Base-by-base conservation (phyloP, 2,888 invertebrate species). In the Ophion ellenae region DNA sequence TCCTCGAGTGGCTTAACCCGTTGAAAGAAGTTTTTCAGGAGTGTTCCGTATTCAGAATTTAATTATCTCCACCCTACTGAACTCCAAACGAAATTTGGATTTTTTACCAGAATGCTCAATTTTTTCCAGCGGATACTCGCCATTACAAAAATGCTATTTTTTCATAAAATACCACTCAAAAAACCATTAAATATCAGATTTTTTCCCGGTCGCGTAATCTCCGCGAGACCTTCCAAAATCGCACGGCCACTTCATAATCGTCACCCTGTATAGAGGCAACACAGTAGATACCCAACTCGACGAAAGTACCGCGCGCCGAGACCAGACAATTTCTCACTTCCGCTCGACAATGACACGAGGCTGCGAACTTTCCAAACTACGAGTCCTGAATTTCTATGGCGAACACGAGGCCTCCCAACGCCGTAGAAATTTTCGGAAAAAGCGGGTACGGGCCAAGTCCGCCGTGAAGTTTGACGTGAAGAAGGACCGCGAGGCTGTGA, bases 351-450 rank as follows among this genome's bases (percentile, higher is more conserved):
- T 75, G 78, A 53, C 63, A 20, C 53, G 57, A 24, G 64, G 9
- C 53, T 32, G 61, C 73, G 64, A 83, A 85, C 67, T 77, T 83
- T 77, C 63, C 57, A 14, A 59, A 63, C 63, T 78, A 77, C 80
- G 74, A 63, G 73, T 66, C 59, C 63, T 40, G 69, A 83, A 83
- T 86, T 81, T 83, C 80, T 74, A 74, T 63, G 59, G 53, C 17
- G 17, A 28, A 73, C 24, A 40, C 61, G 81, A 59, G 59, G n/a
- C 57, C 79, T 74, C 66, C 28, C 28, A 79, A 20, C 71, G 47
- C 79, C 59, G 59, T 28, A 40, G 20, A 74, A 77, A 70, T 45
- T 80, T 77, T 57, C 14, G 45, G 59, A 73, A 76, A 71, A 66
- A 45, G 14, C 61, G 67, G 57, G 14, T 53, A 47, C 53, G 24